These are phyloP conservation scores for Altica lythri DNA, from an alignment of 2,888 invertebrate genomes.

Conservation along the genomic window DNA sequence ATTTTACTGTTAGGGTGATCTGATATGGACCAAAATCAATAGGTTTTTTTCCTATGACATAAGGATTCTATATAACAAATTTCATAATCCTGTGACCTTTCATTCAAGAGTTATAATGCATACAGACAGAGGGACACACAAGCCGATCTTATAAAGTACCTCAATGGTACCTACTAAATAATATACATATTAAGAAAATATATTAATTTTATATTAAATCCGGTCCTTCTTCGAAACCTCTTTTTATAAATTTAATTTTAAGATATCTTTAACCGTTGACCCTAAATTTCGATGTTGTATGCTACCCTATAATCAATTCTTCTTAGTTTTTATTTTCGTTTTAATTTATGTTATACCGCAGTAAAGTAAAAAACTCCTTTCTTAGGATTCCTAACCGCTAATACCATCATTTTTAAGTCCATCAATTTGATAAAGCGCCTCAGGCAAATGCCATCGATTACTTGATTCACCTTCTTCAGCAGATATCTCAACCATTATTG, in stretches of 20 bases:
- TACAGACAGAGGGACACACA: no score
- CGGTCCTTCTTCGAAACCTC: neutral
- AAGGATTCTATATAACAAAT: no score
- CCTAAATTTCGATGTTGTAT: conserved; percentile 3
- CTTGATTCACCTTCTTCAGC: conserved; percentile 9
- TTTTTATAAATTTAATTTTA: conserved; percentile 13
- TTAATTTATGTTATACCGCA: conserved; percentile 11
- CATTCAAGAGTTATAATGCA: no score
- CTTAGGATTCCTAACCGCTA: conserved; percentile 9
- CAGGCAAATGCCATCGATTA: conserved; percentile 16
- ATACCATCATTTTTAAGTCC: conserved; percentile 12
- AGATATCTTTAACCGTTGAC: conserved; percentile 12
- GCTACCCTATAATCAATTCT: conserved; percentile 19
- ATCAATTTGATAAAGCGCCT: conserved; percentile 14
- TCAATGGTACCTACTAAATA: no score
- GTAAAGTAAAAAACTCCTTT: conserved; percentile 11
- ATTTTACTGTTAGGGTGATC: no score
- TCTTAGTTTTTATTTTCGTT: conserved; percentile 2
- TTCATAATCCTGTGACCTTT: no score
- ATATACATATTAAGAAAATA: no score
- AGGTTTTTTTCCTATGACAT: no score
- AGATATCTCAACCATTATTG: neutral
- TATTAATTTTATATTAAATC: no score
- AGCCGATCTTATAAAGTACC: no score
- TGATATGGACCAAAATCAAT: no score